A percentile compares a stretch with the other conserved stretches of the same genome.
These are phyloP conservation scores for Meda fulgida DNA, from an alignment of 2,797 vertebrate species.

Conservation along the genomic window DNA sequence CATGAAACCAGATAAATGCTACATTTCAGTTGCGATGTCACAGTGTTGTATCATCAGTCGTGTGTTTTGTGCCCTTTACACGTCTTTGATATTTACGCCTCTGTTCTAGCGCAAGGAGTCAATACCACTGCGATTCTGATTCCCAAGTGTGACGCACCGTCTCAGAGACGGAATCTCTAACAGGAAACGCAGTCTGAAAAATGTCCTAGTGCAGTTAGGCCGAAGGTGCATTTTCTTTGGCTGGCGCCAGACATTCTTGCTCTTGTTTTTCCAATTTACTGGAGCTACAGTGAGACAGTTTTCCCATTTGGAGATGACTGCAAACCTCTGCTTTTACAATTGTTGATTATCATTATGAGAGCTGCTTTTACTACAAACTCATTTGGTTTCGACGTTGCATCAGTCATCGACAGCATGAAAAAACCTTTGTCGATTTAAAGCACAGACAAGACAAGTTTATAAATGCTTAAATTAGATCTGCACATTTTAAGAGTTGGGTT, in stretches of 20 bases:
- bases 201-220: constrained; percentile 63
- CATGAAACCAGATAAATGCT: not conserved
- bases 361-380: constrained; percentile 22
- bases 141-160: constrained; percentile 66
- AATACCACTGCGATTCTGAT: constrained; percentile 50
- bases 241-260: constrained; percentile 66
- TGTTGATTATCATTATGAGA: constrained; percentile 62
- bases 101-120: constrained; percentile 48
- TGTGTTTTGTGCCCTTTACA: constrained; percentile 23
- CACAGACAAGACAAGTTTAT: not conserved
- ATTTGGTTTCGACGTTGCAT: not conserved
- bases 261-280: constrained; percentile 68
- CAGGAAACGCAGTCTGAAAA: constrained; percentile 68
- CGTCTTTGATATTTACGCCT: constrained; percentile 6
- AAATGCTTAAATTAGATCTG: constrained; percentile 5
- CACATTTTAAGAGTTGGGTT: constrained; percentile 21
- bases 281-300: constrained; percentile 62
- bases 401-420: not conserved
- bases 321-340: constrained; percentile 60
- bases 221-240: constrained; percentile 70
- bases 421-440: not conserved
- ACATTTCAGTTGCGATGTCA: not conserved
- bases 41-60: not conserved
- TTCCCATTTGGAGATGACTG: constrained; percentile 66
- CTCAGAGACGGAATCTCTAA: constrained; percentile 65